Evolutionary conservation across 2,113 vertebrate genomes (phyloP), one percentile per base, ranked within the genome.

Genomic region (Symphodus melops): DNA sequence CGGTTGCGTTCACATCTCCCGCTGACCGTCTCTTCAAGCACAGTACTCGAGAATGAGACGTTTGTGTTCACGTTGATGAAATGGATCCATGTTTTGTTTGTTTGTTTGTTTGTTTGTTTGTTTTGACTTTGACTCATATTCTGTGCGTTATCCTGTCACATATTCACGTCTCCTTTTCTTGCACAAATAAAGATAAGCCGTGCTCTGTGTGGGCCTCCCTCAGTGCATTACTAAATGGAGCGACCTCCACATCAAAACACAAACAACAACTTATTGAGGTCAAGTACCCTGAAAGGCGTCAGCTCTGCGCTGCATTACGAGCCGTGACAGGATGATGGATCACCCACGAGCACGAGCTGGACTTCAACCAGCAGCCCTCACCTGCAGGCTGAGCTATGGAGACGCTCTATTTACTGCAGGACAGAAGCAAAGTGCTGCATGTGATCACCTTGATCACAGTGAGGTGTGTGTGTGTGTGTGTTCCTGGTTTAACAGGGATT

Each of bases 241-340:
- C 57, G 82, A 90, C 86, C 91, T 86, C 82, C 75, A 85, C 72
- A 81, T 73, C 74, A 55, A 69, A 88, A 87, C 12, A 85, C 86
- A 91, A 92, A 89, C 86, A 82, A 79, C 77, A 87, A 58, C 72
- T 80, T 85, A 91, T 86, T 81, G 80, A 84, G 88, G 90, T 89
- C 85, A 70, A 87, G 85, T 75, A 77, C 75, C 70, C 77, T 79
- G 79, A 46, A 84, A 87, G 79, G 69, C 63, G 17, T 68, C 54
- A 5, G 70, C 63, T 61, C 25, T 42, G 76, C n/a, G 39, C 41
- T 66, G 83, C 70, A 87, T 87, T 84, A 90, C 86, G 81, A 81
- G 78, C 71, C 19, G 12, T 75, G 90, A 91, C 86, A 89, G 84
- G 59, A 92, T 92, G 91, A 92, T 91, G 86, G 89, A 92, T 90